Evolutionary conservation across 2,113 vertebrate genomes (phyloP), one percentile per base, ranked within the genome.

Genomic region (Gasterosteus aculeatus): DNA sequence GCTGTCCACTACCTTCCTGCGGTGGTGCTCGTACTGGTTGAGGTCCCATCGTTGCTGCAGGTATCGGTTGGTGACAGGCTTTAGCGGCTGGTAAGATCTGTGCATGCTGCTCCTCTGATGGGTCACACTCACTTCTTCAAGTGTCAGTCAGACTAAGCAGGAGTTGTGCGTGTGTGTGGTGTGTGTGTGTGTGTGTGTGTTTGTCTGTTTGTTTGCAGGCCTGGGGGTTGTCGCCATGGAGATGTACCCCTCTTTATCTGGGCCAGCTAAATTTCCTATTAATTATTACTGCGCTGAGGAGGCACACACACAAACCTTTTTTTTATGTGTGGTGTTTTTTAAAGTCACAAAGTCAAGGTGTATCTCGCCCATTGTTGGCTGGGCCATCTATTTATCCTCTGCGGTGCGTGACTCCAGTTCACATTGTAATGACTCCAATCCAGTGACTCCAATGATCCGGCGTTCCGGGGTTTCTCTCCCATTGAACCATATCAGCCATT

Each of bases 41-140:
- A 92, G 84, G 89, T 95, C 95, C 94, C 94, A 95, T 75, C 87
- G 82, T 66, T 93, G 90, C 87, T 95, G 94, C 81, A 95, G 89
- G 81, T 89, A 93, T 14, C 88, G 89, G 86, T 91, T 95, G 59
- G 93, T 85, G 63, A 90, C 75, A 0, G 94, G 94, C 19, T 93
- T 84, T 0, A 94, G 42, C 0, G 94, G 93, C 77, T 94, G 94
- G 76, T 94, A 95, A 0, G 91, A 90, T 80, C 88, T 78, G 75
- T 94, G 89, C 95, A 95, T 95, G 51, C 39, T 82, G 41, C 19
- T 12, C 0, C 0, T 69, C 26, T 16, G 75, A 42, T 31, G 9
- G 22, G 18, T 9, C 44, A 38, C 54, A 42, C 18, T 54, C 53
- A 8, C 22, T 16, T 78, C 51, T 57, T 18, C 18, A 1, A 7